A percentile compares a stretch with the other conserved stretches of the same genome.
Evolutionary conservation across 1,140 invertebrate species (phyloP).

Genomic region (Schlechtendalia chinensis): DNA sequence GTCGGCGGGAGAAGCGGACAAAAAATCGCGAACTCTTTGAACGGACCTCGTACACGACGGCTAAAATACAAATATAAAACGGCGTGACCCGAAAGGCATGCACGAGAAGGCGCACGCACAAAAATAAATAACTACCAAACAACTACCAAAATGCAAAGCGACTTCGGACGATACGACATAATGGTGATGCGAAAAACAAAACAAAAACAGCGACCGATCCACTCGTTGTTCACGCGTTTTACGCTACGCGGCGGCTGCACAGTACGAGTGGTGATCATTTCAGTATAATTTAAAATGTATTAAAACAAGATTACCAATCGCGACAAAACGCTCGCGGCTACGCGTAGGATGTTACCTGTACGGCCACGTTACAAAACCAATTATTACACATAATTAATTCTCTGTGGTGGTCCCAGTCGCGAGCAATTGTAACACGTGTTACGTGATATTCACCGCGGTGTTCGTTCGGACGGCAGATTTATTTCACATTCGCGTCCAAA

Average conservation of each 20-base stretch:
- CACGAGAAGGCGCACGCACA: background rate
- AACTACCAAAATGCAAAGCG: constrained; percentile 39
- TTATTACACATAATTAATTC: constrained; percentile 40
- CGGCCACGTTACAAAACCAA: constrained; percentile 34
- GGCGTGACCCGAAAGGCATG: background rate
- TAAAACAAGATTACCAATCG: constrained; percentile 44
- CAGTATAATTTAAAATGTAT: constrained; percentile 23
- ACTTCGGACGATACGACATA: background rate
- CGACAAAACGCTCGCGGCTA: constrained; percentile 27
- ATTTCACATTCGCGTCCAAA: background rate
- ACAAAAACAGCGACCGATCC: background rate
- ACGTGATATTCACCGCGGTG: background rate
- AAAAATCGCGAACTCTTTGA: no score
- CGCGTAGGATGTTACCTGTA: constrained; percentile 38
- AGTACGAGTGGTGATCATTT: background rate
- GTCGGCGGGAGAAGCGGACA: no score
- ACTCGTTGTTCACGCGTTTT: background rate
- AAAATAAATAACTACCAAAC: background rate
- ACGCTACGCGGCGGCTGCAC: no score
- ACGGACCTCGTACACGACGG: no score
- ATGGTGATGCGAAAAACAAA: background rate
- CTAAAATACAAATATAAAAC: background rate
- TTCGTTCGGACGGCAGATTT: background rate
- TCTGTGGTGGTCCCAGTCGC: constrained; percentile 27
- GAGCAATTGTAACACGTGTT: background rate